Evolutionary conservation across 2,797 vertebrate genomes (phyloP).

Genomic region (Pteropus rufus): DNA sequence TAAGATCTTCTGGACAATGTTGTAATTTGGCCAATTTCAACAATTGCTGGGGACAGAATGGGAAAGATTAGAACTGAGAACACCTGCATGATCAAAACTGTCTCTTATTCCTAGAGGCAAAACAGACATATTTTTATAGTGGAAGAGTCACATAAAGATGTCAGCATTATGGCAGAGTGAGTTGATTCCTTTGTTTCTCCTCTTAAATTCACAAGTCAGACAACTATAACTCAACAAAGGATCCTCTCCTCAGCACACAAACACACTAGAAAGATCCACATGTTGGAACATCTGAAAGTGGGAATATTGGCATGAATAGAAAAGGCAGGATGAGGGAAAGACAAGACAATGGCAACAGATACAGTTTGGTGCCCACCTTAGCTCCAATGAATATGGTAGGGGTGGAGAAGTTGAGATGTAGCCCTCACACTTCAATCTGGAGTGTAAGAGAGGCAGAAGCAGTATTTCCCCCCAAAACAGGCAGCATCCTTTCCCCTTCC

Average conservation of each 20-base stretch:
- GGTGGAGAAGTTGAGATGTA: background rate
- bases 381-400: background rate
- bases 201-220: background rate
- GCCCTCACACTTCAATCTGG: background rate
- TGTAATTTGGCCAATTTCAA: constrained; percentile 40
- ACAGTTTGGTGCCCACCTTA: background rate
- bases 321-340: background rate
- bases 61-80: constrained; percentile 18
- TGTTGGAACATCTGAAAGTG: background rate
- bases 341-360: background rate
- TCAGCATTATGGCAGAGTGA: background rate
- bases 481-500: background rate
- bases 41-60: background rate
- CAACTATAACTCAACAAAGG: background rate
- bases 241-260: background rate
- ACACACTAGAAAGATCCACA: background rate
- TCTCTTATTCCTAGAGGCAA: background rate
- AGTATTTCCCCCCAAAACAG: background rate
- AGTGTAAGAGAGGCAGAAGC: background rate
- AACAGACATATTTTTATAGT: background rate
- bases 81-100: background rate
- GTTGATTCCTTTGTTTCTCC: background rate
- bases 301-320: background rate
- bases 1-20: background rate
- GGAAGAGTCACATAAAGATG: background rate